Base-by-base conservation (phyloP, 1,140 invertebrate species). In the Coptotermes formosanus region DNA sequence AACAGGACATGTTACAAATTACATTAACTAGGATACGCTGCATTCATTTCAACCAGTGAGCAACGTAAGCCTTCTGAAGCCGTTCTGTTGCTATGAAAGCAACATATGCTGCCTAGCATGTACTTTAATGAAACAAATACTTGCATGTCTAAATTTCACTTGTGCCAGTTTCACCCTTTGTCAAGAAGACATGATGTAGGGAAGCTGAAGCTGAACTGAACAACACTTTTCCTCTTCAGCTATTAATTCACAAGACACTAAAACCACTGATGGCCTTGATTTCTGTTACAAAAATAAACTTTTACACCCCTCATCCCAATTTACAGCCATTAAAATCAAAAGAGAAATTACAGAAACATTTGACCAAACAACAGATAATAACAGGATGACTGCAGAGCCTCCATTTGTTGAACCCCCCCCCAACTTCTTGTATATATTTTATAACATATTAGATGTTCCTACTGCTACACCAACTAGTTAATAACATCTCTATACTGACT, bases 241-340 rank as follows among this genome's bases (percentile, higher is more conserved):
- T 7, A 11, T 75, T 75, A 75, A n/a, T 7, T n/a, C 3, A 6
- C n/a, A 8, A 75, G n/a, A 75, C 16, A 75, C n/a, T 75, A 75
- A 75, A 75, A 75, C 25, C 64, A 75, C n/a, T 30, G 8, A 30
- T 30, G 9, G 64, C 64, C 64, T 30, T 30, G 2, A 75, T 75
- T 75, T 75, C 64, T 6, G n/a, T 75, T 75, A 75, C 64, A 75
- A 75, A 75, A 75, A 75, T 75, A 75, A 75, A 75, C 59, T 75
- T n/a, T 75, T 25, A 75, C 64, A 30, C 64, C 64, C 64, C 25
- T 30, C 14, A 25, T 14, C 64, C 64, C 64, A n/a, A 30, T 75
- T n/a, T 75, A 75, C 64, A 75, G 14, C 64, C n/a, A 30, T 75
- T 75, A 75, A 75, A 75, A 75, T 25, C n/a, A 16, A 75, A 75